A percentile compares a stretch with the other conserved stretches of the same genome.
Conservation (phyloP, 2,888 invertebrate genomes). For the Melikaiella ostensackeni region DNA sequence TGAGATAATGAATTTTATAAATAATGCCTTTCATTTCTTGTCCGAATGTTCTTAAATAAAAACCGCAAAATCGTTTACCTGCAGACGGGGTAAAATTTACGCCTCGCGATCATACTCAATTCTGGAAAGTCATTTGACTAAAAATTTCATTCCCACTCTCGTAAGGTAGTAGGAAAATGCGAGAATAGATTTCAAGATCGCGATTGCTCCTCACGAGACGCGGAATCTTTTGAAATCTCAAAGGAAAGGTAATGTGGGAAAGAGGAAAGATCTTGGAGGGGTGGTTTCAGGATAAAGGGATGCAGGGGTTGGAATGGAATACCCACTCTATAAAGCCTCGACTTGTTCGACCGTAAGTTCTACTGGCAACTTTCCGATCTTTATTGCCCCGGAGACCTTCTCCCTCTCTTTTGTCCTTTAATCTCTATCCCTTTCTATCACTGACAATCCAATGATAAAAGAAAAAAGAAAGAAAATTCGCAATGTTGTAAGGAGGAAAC, state of each 20-base stretch:
- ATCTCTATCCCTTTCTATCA: conserved; percentile 19
- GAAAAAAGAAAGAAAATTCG: conserved; percentile 29
- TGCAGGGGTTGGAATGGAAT: conserved; percentile 20
- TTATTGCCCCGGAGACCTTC: conserved; percentile 45
- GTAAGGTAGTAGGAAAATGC: conserved; percentile 22
- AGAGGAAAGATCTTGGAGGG: not conserved
- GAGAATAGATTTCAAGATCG: conserved; percentile 35
- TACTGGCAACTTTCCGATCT: conserved; percentile 52
- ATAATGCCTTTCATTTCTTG: not conserved
- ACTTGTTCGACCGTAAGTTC: conserved; percentile 51
- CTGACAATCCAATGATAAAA: conserved; percentile 20
- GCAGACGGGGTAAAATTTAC: conserved; percentile 15
- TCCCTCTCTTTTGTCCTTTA: not conserved
- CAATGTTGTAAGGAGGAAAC: conserved; percentile 45
- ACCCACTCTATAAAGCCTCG: conserved; percentile 44
- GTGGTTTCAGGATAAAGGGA: not conserved
- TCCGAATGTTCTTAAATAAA: conserved; percentile 18
- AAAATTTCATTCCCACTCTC: conserved; percentile 36
- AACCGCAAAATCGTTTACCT: conserved; percentile 4
- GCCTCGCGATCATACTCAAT: conserved; percentile 26
- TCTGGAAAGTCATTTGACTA: conserved; percentile 29
- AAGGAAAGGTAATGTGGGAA: conserved; percentile 9
- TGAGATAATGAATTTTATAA: not conserved
- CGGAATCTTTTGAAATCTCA: conserved; percentile 29
- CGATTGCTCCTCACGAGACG: conserved; percentile 12